These are phyloP conservation scores for Schizaphis graminum DNA, from an alignment of 2,888 invertebrate species.

Conservation along the genomic window DNA sequence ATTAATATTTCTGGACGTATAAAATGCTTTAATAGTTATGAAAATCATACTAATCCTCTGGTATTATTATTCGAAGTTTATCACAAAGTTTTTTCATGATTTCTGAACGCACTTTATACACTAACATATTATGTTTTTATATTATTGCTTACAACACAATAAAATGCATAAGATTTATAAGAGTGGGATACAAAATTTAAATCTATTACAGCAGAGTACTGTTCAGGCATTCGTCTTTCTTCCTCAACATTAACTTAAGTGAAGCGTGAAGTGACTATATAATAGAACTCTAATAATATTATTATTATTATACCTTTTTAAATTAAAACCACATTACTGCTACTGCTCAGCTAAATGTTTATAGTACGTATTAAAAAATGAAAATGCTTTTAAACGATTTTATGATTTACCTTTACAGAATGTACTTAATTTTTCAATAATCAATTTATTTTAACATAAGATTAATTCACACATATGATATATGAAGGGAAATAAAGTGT, in stretches of 20 bases:
- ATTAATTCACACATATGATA: neutral
- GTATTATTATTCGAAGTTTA: neutral
- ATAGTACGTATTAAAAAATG: neutral
- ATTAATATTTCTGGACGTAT: neutral
- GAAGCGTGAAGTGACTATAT: neutral
- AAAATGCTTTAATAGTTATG: neutral
- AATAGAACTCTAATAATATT: neutral
- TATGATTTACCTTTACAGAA: neutral
- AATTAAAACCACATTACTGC: neutral
- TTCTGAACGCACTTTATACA: neutral
- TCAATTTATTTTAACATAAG: too few relatives aligned
- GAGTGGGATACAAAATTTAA: neutral
- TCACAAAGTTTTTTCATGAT: neutral
- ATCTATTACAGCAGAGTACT: neutral
- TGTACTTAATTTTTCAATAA: neutral
- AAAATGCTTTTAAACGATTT: neutral
- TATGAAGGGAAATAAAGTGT: neutral
- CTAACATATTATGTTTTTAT: neutral
- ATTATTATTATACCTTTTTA: neutral
- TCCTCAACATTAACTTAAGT: neutral
- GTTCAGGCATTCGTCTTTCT: neutral
- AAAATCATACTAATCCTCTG: neutral
- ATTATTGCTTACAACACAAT: neutral
- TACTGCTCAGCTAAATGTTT: neutral
- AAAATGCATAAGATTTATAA: neutral